These are phyloP conservation scores for Scaptomyza graminum DNA, from an alignment of 1,140 invertebrate species.

Conservation along the genomic window DNA sequence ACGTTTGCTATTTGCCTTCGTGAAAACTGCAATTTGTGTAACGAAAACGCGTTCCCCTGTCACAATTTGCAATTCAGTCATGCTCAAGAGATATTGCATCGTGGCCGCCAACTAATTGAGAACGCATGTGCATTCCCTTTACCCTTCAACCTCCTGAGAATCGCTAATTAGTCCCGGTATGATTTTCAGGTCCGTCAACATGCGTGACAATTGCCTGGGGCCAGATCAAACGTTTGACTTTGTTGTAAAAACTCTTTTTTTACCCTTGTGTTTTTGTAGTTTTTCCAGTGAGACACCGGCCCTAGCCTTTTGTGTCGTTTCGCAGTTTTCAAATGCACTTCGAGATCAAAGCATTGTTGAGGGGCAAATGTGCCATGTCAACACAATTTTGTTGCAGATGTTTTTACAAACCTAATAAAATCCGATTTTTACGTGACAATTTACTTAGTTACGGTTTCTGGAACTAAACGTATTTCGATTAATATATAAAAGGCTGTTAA, in stretches of 20 bases:
- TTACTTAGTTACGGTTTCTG: too few relatives aligned
- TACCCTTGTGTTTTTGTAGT: neutral
- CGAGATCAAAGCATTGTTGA: slow-evolving; percentile 40
- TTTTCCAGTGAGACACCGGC: slow-evolving; percentile 27
- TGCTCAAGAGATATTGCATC: neutral
- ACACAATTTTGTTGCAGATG: neutral
- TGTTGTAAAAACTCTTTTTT: slow-evolving; percentile 23
- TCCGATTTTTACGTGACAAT: neutral
- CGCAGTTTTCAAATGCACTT: slow-evolving; percentile 2
- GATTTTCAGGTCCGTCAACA: slow-evolving; percentile 26
- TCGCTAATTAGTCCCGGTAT: slow-evolving; percentile 67
- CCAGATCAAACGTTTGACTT: slow-evolving; percentile 68
- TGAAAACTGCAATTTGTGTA: slow-evolving; percentile 34
- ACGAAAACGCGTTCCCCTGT: slow-evolving; percentile 6
- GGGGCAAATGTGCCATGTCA: neutral
- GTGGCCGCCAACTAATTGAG: slow-evolving; percentile 55
- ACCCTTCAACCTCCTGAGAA: neutral
- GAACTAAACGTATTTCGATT: neutral
- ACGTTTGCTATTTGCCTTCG: slow-evolving; percentile 12
- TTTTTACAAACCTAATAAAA: neutral
- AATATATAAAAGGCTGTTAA: too few relatives aligned
- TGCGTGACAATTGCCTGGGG: slow-evolving; percentile 56
- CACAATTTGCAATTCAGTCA: slow-evolving; percentile 23
- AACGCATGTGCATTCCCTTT: slow-evolving; percentile 61
- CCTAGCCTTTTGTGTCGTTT: neutral